phyloP scores from a whole-genome alignment of 1,140 invertebrate genomes.

The Zelostemma sp. region DNA sequence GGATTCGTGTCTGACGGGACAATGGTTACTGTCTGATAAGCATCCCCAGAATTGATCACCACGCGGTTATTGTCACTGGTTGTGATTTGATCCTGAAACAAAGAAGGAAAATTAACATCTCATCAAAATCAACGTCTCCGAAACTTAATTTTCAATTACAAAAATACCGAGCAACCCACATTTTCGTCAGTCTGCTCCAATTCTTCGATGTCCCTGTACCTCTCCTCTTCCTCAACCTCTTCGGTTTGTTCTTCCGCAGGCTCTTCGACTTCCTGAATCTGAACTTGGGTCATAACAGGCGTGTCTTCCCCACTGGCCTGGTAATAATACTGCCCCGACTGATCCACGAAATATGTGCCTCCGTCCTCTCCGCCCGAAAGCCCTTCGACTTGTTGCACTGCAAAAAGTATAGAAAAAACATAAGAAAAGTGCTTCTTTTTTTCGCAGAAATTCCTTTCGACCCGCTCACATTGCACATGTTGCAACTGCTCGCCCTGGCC shows the following conservation, averaged over 20 bases:
- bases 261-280: conserved; percentile 69
- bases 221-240: conserved; percentile 61
- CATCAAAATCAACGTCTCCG: not conserved
- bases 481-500: conserved; percentile 70
- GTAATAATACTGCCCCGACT: conserved; percentile 83
- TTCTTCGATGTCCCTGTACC: conserved; percentile 69
- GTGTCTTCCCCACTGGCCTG: conserved; percentile 75
- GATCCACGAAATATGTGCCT: conserved; percentile 83
- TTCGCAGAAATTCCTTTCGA: too few relatives aligned
- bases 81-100: conserved; percentile 52
- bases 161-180: conserved; percentile 50
- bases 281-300: conserved; percentile 75
- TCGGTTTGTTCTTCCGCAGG: conserved; percentile 63
- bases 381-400: conserved; percentile 70
- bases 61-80: conserved; percentile 66
- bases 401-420: conserved; percentile 14
- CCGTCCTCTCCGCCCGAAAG: conserved; percentile 73
- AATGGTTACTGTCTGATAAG: conserved; percentile 88
- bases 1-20: conserved; percentile 85
- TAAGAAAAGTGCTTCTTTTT: too few relatives aligned
- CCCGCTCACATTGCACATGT: conserved; percentile 68
- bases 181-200: conserved; percentile 67
- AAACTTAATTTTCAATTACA: conserved; percentile 3
- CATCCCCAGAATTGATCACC: conserved; percentile 74
- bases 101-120: conserved; percentile 9